Conservation (phyloP, 1,140 invertebrate genomes). For the Macrobrachium rosenbergii region DNA sequence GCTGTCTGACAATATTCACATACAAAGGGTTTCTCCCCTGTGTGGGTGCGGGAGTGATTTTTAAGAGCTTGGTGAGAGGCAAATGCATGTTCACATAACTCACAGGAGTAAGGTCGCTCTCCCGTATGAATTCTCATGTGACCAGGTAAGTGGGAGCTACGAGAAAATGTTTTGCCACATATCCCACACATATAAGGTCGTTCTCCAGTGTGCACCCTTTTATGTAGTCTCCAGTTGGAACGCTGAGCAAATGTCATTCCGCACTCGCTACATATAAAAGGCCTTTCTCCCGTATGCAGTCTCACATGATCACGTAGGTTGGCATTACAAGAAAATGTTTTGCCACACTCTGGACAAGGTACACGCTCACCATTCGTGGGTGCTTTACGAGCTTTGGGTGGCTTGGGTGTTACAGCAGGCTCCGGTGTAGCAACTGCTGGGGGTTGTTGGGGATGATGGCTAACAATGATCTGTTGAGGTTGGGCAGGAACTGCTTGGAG, state of each 20-base stretch:
- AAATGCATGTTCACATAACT: slow-evolving; percentile 91
- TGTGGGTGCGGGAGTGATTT: slow-evolving; percentile 54
- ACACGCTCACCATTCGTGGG: slow-evolving; percentile 58
- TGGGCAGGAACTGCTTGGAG: slow-evolving; percentile 47
- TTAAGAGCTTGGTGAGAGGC: slow-evolving; percentile 79
- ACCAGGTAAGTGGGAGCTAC: slow-evolving; percentile 66
- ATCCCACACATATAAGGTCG: slow-evolving; percentile 75
- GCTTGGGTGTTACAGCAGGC: slow-evolving; percentile 36
- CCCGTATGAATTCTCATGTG: slow-evolving; percentile 71
- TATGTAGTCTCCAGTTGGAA: slow-evolving; percentile 71
- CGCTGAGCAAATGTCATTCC: slow-evolving; percentile 79
- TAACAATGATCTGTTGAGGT: slow-evolving; percentile 50
- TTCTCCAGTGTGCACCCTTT: slow-evolving; percentile 68
- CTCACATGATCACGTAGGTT: slow-evolving; percentile 70
- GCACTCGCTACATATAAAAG: slow-evolving; percentile 80
- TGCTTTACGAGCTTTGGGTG: slow-evolving; percentile 36
- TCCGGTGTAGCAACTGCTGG: slow-evolving; percentile 21
- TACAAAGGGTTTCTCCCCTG: slow-evolving; percentile 62
- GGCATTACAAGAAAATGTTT: slow-evolving; percentile 59
- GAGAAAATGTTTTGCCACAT: slow-evolving; percentile 73
- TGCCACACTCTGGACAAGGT: slow-evolving; percentile 57
- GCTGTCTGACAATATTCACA: slow-evolving; percentile 63
- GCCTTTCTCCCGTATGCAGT: slow-evolving; percentile 78
- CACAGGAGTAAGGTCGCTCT: slow-evolving; percentile 93
- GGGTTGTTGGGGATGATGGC: slow-evolving; percentile 19